Conservation (phyloP, 2,113 vertebrate genomes). For the Panthera leo region DNA sequence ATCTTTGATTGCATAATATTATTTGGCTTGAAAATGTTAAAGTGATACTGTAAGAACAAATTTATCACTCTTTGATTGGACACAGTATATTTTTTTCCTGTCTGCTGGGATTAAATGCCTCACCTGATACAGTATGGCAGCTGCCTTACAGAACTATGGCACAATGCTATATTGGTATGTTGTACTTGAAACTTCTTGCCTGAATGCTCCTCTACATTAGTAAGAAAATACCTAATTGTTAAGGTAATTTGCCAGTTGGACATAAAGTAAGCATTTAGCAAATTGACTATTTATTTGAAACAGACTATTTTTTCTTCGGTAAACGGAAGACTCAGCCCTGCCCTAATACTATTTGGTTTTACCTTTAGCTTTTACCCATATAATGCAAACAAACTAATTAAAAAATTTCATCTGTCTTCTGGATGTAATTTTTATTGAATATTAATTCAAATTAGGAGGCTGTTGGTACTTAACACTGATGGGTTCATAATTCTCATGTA, state of each 20-base stretch:
- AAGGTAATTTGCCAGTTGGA: background rate
- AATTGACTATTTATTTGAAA: conserved; percentile 3
- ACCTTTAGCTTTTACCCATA: background rate
- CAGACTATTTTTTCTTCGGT: background rate
- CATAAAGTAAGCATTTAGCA: background rate
- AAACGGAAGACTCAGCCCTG: background rate
- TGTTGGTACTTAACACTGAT: background rate
- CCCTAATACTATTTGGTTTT: background rate
- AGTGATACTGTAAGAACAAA: background rate
- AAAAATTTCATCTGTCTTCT: background rate
- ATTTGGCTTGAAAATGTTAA: background rate
- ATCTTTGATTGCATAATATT: background rate
- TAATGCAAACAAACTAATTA: background rate
- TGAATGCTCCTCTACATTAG: background rate
- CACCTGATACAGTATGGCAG: background rate
- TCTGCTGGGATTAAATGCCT: background rate
- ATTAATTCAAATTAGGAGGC: conserved; percentile 32
- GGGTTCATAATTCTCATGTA: background rate
- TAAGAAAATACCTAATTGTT: background rate
- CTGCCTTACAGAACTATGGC: background rate
- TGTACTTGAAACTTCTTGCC: background rate
- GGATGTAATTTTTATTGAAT: background rate
- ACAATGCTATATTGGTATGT: background rate
- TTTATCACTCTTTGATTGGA: background rate
- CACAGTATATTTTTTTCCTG: background rate